phyloP scores from a whole-genome alignment of 2,888 invertebrate genomes.

The Himalopsyche kuldschensis region DNA sequence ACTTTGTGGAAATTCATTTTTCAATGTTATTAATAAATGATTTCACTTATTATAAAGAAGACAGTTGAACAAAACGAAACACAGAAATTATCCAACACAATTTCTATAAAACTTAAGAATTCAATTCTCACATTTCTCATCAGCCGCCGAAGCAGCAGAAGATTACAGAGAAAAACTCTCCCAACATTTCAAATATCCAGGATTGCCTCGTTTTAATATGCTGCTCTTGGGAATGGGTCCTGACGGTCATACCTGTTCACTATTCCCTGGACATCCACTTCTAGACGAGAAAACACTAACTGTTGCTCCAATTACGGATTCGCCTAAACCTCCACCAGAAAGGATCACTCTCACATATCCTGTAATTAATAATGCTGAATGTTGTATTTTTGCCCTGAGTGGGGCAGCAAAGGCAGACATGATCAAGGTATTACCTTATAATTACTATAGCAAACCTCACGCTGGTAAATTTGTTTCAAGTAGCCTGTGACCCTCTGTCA shows the following conservation, averaged over 20 bases:
- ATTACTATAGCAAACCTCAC: no score
- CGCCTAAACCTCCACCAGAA: conserved; percentile 92
- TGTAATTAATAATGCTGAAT: conserved; percentile 82
- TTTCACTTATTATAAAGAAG: no score
- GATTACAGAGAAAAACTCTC: conserved; percentile 73
- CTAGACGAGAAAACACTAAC: conserved; percentile 66
- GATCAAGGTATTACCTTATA: conserved; percentile 65
- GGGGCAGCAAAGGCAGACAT: conserved; percentile 89
- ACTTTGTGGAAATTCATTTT: no score
- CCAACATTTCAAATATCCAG: conserved; percentile 60
- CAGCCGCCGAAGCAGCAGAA: conserved; percentile 75
- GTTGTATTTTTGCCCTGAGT: conserved; percentile 81
- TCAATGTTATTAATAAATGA: no score
- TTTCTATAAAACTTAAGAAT: background rate
- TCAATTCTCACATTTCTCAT: conserved; percentile 23
- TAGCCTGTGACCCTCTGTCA: background rate
- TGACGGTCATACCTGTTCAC: conserved; percentile 96
- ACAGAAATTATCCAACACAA: no score
- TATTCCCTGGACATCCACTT: conserved; percentile 83
- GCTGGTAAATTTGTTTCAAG: background rate
- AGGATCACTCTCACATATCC: conserved; percentile 91
- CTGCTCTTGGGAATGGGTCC: conserved; percentile 95
- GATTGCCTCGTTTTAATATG: conserved; percentile 78
- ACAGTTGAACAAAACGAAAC: no score
- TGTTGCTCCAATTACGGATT: conserved; percentile 85